Evolutionary conservation across 1,140 invertebrate genomes (phyloP).

Genomic region (Olivierus martensii): DNA sequence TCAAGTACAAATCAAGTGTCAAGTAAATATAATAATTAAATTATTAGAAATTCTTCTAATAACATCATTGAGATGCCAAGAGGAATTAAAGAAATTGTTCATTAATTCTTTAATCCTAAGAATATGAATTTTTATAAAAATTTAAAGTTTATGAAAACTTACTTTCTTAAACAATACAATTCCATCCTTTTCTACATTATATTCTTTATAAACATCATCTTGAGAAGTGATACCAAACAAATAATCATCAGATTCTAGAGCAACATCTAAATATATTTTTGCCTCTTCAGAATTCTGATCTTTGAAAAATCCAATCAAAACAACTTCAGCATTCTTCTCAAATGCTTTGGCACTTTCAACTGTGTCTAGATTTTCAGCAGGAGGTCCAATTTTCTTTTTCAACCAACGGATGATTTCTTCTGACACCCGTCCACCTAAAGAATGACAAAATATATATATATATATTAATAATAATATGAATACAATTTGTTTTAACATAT

Average conservation of each 20-base stretch:
- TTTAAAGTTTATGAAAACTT: neutral
- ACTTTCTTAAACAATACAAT: conserved; percentile 72
- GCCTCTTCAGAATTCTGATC: conserved; percentile 58
- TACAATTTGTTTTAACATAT: too few relatives aligned
- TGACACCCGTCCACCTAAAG: conserved; percentile 57
- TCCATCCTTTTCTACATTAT: conserved; percentile 52
- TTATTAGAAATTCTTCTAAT: too few relatives aligned
- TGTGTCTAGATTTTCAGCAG: conserved; percentile 42
- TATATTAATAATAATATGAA: too few relatives aligned
- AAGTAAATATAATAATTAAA: too few relatives aligned
- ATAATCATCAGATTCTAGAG: conserved; percentile 64
- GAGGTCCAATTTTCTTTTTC: conserved; percentile 87
- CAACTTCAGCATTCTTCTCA: conserved; percentile 57
- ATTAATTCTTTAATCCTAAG: too few relatives aligned
- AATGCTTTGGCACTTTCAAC: conserved; percentile 72
- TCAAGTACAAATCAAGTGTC: too few relatives aligned
- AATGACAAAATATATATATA: neutral
- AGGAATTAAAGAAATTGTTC: too few relatives aligned
- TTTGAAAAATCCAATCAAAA: conserved; percentile 88
- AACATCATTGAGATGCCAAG: too few relatives aligned
- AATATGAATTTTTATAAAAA: too few relatives aligned
- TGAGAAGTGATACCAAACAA: conserved; percentile 70
- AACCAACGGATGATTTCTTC: conserved; percentile 83
- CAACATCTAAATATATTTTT: conserved; percentile 66
- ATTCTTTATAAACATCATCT: conserved; percentile 55